A percentile compares a stretch with the other conserved stretches of the same genome.
Conservation (phyloP, 1,140 invertebrate species). For the Pantala flavescens region DNA sequence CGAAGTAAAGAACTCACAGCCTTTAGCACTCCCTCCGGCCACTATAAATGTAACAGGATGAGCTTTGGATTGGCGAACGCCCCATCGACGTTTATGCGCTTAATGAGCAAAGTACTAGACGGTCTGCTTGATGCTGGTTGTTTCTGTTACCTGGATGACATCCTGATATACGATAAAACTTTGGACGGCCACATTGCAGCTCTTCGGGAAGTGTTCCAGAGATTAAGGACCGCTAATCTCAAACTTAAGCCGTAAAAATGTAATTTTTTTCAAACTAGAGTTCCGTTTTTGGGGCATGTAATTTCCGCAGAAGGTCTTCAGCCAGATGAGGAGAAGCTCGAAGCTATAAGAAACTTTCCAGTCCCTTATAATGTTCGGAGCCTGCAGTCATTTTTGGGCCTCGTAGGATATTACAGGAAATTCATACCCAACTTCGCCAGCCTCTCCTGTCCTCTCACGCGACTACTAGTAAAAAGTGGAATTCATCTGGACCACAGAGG, state of each 20-base stretch:
- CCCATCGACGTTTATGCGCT: conserved; percentile 22
- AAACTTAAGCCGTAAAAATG: conserved; percentile 9
- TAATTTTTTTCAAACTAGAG: not conserved
- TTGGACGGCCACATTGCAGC: not conserved
- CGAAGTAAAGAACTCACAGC: conserved; percentile 28
- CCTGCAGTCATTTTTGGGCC: conserved; percentile 18
- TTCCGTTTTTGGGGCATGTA: conserved; percentile 3
- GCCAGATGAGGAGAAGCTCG: conserved; percentile 14
- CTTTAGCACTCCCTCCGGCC: conserved; percentile 24
- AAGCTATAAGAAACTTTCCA: conserved; percentile 9
- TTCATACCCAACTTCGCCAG: conserved; percentile 18
- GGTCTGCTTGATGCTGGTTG: not conserved
- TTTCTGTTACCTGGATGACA: not conserved
- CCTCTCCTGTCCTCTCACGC: conserved; percentile 16
- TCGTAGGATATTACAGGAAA: conserved; percentile 18
- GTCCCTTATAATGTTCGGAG: not conserved
- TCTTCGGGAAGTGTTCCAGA: not conserved
- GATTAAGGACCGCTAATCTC: not conserved
- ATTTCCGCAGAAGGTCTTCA: not conserved
- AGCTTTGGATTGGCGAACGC: conserved; percentile 28
- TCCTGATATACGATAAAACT: not conserved
- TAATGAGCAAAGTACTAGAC: conserved; percentile 20
- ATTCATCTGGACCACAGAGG: conserved; percentile 16
- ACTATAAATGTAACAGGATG: conserved; percentile 25
- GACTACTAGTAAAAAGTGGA: conserved; percentile 11